Conservation (phyloP, 2,113 vertebrate genomes). For the Miniopterus natalensis region DNA sequence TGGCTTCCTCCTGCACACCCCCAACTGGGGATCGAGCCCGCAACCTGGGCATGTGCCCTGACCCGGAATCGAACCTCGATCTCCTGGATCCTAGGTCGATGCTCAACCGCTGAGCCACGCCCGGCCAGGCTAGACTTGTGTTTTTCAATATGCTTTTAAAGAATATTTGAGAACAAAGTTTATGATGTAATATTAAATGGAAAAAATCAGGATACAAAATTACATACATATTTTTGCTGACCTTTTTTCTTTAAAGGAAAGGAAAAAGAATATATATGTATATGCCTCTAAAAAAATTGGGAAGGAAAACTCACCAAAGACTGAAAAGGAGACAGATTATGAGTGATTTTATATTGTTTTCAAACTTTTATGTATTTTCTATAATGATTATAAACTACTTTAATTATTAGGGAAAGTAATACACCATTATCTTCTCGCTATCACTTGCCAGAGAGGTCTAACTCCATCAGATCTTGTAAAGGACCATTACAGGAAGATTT, state of each 20-base stretch:
- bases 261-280: neutral
- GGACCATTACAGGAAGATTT: neutral
- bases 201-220: neutral
- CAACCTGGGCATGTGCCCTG: too few relatives aligned
- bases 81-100: too few relatives aligned
- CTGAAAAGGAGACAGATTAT: neutral
- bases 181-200: neutral
- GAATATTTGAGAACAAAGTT: neutral
- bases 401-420: neutral
- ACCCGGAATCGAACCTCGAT: too few relatives aligned
- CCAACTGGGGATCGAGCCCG: too few relatives aligned
- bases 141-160: neutral
- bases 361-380: neutral
- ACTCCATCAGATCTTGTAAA: neutral
- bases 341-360: neutral
- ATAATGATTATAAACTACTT: neutral
- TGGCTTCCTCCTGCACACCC: too few relatives aligned
- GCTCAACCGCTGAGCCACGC: too few relatives aligned
- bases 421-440: neutral
- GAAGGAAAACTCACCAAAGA: neutral
- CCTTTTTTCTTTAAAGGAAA: neutral
- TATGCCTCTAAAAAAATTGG: neutral
- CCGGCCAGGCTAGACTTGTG: neutral
- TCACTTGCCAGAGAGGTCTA: neutral
- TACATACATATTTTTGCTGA: neutral